Evolutionary conservation across 2,888 invertebrate genomes (phyloP), one percentile per base, ranked within the genome.

Genomic region (Petrophora chlorosata): DNA sequence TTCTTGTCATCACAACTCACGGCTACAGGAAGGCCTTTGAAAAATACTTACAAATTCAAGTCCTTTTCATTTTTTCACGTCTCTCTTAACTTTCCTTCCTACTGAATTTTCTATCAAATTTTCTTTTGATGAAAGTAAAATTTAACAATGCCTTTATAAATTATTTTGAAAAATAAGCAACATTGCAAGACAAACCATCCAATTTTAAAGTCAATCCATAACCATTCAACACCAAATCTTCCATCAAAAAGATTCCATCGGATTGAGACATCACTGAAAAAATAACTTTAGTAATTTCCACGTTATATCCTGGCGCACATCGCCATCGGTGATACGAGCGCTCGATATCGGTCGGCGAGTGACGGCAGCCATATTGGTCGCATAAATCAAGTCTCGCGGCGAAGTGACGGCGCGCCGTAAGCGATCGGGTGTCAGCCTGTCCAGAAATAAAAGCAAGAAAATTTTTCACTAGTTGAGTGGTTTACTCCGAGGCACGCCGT

Each of bases 351-450:
- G 70, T 62, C 60, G 73, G 60, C 76, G 80, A 85, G 79, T 86
- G 89, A 86, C 87, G 82, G 80, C 70, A 70, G 71, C 79, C 88
- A 88, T 88, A 88, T 89, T 88, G 88, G 83, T 79, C 80, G 87
- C 89, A 90, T 89, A 90, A 90, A 90, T 90, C 89, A 90, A 85
- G 81, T 78, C 69, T 69, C 69, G 73, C 72, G 78, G 75, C 73
- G 79, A 84, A 83, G 83, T 85, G 87, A 85, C 86, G 80, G 76
- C 73, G 72, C 71, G 73, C 81, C 82, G 80, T 87, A 87, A 88
- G 87, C 87, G 86, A 89, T 88, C 87, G 87, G 79, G 81, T 88
- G 89, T 88, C 87, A 82, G 77, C 73, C 73, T 78, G 83, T 73
- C 79, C 76, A 76, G 79, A 85, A 86, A 87, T 87, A 89, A 88